Conservation (phyloP, 2,888 invertebrate genomes). For the Copidosoma aretas region DNA sequence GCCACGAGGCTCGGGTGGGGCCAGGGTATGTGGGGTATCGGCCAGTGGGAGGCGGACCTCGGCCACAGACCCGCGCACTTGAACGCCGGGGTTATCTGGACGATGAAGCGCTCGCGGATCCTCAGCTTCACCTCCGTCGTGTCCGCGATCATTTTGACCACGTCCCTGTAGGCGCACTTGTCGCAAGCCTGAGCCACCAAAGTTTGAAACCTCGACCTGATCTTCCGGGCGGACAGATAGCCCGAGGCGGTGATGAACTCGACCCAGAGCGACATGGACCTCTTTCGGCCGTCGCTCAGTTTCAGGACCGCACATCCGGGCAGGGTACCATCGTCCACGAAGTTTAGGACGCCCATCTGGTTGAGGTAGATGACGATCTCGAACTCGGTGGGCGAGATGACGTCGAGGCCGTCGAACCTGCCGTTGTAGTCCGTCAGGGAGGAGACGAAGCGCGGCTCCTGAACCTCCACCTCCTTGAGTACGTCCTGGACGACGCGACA, state of each 20-base stretch:
- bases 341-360: slow-evolving; percentile 97
- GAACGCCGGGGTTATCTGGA: slow-evolving; percentile 94
- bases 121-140: slow-evolving; percentile 90
- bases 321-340: slow-evolving; percentile 92
- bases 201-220: slow-evolving; percentile 90
- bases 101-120: slow-evolving; percentile 86
- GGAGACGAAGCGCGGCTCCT: slow-evolving; percentile 92
- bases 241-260: slow-evolving; percentile 97
- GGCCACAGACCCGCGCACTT: slow-evolving; percentile 95
- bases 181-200: slow-evolving; percentile 89
- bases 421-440: slow-evolving; percentile 89
- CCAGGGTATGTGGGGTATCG: slow-evolving; percentile 88
- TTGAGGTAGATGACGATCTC: slow-evolving; percentile 94
- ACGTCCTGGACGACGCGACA: slow-evolving; percentile 93
- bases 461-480: slow-evolving; percentile 92
- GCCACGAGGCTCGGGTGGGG: slow-evolving; percentile 90
- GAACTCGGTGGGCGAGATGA: slow-evolving; percentile 90
- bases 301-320: slow-evolving; percentile 95
- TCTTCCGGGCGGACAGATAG: slow-evolving; percentile 91
- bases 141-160: slow-evolving; percentile 92
- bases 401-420: slow-evolving; percentile 91
- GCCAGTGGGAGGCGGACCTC: slow-evolving; percentile 92
- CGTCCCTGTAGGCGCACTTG: slow-evolving; percentile 89
- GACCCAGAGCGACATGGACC: slow-evolving; percentile 97
- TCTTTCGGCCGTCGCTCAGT: slow-evolving; percentile 91